Conservation (phyloP, 2,113 vertebrate species). For the Rhipidura dahli region DNA sequence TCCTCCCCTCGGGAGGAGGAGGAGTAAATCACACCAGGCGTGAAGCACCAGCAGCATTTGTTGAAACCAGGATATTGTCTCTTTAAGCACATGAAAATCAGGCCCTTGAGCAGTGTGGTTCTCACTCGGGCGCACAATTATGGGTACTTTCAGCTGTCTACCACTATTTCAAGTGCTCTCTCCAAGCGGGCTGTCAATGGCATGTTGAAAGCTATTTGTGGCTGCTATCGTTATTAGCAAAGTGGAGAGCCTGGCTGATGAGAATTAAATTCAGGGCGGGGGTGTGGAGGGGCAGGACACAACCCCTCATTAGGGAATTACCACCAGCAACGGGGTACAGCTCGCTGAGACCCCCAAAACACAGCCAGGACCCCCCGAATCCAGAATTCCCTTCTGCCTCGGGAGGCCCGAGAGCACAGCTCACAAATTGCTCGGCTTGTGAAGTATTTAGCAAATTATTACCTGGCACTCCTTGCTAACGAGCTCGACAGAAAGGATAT, state of each 20-base stretch:
- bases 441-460: constrained; percentile 44
- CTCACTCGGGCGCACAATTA: constrained; percentile 90
- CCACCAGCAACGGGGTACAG: not conserved
- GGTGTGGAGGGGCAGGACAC: constrained; percentile 21
- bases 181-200: constrained; percentile 84
- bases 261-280: constrained; percentile 82
- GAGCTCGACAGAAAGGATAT: not conserved
- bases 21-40: constrained; percentile 17
- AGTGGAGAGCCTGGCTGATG: constrained; percentile 85
- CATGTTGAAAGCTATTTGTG: constrained; percentile 91
- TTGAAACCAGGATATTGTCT: constrained; percentile 84
- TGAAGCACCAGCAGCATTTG: constrained; percentile 67
- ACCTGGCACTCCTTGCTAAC: constrained; percentile 44
- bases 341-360: not conserved
- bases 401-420: not conserved
- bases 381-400: not conserved
- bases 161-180: constrained; percentile 89
- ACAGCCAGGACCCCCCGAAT: not conserved
- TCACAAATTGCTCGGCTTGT: constrained; percentile 1
- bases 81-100: constrained; percentile 90
- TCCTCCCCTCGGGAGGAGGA: not conserved
- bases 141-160: constrained; percentile 90
- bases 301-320: constrained; percentile 65
- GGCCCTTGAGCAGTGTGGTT: constrained; percentile 83
- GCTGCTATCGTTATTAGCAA: constrained; percentile 88